Percentiles rank a stretch among this genome's conserved stretches.
Conservation (phyloP, 2,888 invertebrate species). For the Synanthedon myopaeformis region DNA sequence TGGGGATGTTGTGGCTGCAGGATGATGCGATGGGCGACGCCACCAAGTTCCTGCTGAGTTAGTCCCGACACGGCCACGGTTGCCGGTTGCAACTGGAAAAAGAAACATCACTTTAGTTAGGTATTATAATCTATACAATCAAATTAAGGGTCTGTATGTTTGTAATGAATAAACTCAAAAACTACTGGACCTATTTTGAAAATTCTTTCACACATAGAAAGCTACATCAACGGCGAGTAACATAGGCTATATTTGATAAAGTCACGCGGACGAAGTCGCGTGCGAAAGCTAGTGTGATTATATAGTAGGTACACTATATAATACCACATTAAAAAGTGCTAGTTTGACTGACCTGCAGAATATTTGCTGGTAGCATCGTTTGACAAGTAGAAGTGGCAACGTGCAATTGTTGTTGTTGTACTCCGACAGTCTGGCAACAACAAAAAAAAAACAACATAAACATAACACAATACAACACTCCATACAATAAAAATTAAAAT, state of each 20-base stretch:
- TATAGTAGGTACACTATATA: too few species aligned
- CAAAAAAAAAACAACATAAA: not conserved
- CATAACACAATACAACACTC: not conserved
- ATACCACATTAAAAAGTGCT: too few species aligned
- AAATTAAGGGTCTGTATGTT: too few species aligned
- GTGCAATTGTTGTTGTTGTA: conserved; percentile 62
- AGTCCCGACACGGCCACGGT: conserved; percentile 46
- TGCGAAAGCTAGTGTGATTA: too few species aligned
- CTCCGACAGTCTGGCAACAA: conserved; percentile 49
- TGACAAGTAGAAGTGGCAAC: conserved; percentile 62
- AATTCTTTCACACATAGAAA: too few species aligned
- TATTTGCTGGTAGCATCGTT: conserved; percentile 45
- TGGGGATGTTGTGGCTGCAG: conserved; percentile 43
- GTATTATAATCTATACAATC: too few species aligned
- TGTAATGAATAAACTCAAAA: too few species aligned
- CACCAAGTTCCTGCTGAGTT: conserved; percentile 42
- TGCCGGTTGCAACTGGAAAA: conserved; percentile 41
- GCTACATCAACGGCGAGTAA: too few species aligned
- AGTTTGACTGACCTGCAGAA: conserved; percentile 41
- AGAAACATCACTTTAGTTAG: not conserved
- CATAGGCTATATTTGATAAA: too few species aligned
- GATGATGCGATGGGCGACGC: conserved; percentile 59
- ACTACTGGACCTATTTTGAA: too few species aligned
- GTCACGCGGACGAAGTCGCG: too few species aligned
- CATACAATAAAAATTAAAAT: too few species aligned